A percentile compares a stretch with the other conserved stretches of the same genome.
Evolutionary conservation across 2,113 vertebrate genomes (phyloP).

Genomic region (Malurus elegans): DNA sequence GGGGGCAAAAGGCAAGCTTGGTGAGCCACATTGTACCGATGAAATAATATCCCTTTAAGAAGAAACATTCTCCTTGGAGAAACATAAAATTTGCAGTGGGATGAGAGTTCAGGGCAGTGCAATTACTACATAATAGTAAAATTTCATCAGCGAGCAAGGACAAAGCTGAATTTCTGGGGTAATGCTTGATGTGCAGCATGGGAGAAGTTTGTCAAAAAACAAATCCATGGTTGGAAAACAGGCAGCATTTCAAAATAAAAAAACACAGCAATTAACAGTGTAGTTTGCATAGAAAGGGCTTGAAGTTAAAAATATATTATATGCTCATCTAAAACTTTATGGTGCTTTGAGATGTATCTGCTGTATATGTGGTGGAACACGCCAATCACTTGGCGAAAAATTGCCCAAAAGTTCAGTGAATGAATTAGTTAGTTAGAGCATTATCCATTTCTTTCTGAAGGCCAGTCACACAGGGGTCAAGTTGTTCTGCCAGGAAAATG

Average conservation of each 20-base stretch:
- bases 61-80: background rate
- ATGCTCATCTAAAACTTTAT: background rate
- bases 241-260: background rate
- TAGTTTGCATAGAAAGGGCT: background rate
- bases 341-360: background rate
- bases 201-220: background rate
- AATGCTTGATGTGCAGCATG: background rate
- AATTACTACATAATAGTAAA: background rate
- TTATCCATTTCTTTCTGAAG: background rate
- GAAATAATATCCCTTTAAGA: constrained; percentile 27
- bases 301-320: background rate
- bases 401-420: background rate
- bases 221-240: background rate
- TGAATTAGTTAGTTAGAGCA: background rate
- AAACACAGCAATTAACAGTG: background rate
- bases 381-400: background rate
- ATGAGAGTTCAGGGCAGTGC: constrained; percentile 1
- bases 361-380: background rate
- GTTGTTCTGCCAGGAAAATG: constrained; percentile 43
- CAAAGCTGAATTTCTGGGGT: background rate
- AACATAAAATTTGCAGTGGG: background rate
- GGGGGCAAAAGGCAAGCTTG: constrained; percentile 17
- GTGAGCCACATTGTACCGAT: background rate
- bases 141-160: background rate
- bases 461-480: constrained; percentile 3